These are phyloP conservation scores for Callyntrura sp. DNA, from an alignment of 2,888 invertebrate genomes.

Conservation along the genomic window DNA sequence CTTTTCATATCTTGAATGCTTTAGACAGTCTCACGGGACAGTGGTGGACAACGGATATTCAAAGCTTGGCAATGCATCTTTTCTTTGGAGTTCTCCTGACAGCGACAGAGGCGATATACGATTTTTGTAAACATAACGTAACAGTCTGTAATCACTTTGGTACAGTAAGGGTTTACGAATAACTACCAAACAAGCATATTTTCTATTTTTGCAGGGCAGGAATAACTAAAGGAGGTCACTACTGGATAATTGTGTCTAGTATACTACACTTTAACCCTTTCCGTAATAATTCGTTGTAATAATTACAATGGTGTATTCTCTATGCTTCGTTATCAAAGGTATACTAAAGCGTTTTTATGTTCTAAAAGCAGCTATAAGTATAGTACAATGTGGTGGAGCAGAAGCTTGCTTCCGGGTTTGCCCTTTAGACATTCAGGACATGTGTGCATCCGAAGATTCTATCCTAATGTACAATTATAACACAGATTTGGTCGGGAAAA, in stretches of 20 bases:
- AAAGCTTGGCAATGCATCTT: conserved; percentile 79
- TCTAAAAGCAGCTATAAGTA: conserved; percentile 81
- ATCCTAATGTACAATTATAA: conserved; percentile 80
- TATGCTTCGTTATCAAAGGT: no score
- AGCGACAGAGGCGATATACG: conserved; percentile 80
- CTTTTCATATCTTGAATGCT: conserved; percentile 80
- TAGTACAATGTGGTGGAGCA: conserved; percentile 82
- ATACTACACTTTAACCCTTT: conserved; percentile 83
- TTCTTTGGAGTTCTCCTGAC: conserved; percentile 83
- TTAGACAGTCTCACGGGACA: conserved; percentile 80
- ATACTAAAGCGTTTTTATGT: no score
- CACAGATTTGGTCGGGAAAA: conserved; percentile 78
- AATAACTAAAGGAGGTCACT: conserved; percentile 80
- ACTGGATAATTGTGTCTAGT: conserved; percentile 81
- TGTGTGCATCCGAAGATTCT: conserved; percentile 79
- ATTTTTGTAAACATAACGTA: conserved; percentile 82
- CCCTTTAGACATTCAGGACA: conserved; percentile 72
- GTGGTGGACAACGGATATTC: conserved; percentile 81
- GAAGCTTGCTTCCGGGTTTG: conserved; percentile 83
- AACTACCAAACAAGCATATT: no score
- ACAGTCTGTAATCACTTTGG: no score
- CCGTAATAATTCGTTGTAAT: no score
- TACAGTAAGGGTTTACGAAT: no score
- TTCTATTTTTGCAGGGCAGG: conserved; percentile 79
- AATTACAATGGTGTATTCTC: neutral